phyloP scores from a whole-genome alignment of 2,797 vertebrate genomes.

The Trachops cirrhosus region DNA sequence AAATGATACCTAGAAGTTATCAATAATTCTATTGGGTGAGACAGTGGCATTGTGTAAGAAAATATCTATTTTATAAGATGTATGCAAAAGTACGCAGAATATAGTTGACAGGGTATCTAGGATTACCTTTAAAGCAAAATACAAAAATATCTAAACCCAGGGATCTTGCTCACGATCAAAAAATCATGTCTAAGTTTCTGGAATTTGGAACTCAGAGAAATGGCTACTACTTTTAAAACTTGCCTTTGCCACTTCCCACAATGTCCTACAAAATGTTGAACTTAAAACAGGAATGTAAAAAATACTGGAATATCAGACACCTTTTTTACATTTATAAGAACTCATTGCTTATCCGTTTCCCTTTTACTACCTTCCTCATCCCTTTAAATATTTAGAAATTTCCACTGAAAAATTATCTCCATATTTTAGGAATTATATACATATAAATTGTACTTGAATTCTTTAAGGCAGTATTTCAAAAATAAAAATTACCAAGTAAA shows the following conservation, averaged over 20 bases:
- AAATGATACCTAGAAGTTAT: not conserved
- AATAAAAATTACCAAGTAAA: not conserved
- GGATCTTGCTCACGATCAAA: constrained; percentile 1
- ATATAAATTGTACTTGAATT: not conserved
- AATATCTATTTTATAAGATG: not conserved
- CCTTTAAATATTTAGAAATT: constrained; percentile 45
- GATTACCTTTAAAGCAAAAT: constrained; percentile 14
- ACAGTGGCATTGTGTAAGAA: not conserved
- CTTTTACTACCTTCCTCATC: not conserved
- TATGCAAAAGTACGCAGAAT: not conserved
- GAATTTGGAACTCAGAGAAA: not conserved
- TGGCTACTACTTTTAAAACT: not conserved
- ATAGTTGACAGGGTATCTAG: not conserved
- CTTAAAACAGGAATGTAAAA: not conserved
- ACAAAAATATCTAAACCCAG: not conserved
- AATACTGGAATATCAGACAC: not conserved
- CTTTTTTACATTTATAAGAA: constrained; percentile 7
- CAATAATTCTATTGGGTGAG: constrained; percentile 2
- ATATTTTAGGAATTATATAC: not conserved
- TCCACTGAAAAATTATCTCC: not conserved
- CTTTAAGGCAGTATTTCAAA: constrained; percentile 29
- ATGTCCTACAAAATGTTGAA: not conserved
- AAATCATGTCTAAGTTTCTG: not conserved
- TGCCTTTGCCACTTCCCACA: not conserved
- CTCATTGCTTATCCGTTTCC: not conserved